Evolutionary conservation across 2,888 invertebrate genomes (phyloP), one percentile per base, ranked within the genome.

Genomic region (Polymixis flavicincta): DNA sequence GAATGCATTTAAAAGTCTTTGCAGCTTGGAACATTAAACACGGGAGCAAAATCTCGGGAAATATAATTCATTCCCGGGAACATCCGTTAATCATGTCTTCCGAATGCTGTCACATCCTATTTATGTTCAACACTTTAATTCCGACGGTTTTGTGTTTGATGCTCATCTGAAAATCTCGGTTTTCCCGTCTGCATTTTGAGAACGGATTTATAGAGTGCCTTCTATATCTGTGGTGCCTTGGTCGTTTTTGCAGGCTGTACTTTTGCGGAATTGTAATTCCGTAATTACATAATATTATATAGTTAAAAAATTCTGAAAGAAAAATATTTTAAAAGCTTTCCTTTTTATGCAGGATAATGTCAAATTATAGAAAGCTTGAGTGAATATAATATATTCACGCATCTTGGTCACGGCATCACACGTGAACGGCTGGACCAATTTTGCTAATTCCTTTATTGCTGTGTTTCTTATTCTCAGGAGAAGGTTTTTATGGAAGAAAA

Each of bases 31-130:
- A 68, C 68, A 66, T 76, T 83, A 52, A 76, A 71, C 50, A 25
- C 57, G 52, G 59, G 37, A 76, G 59, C 48, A 48, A 64, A 80
- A 68, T 83, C 71, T 60, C 64, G 28, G 48, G 28, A 57, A 70
- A 64, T 54, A 70, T 64, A 57, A 71, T 76, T 61, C 48, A 57
- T 67, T 60, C 22, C 60, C 60, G 64, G 57, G 55, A 71, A 60
- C 55, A 63, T 73, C 59, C 65, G 42, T 80, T 63, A 61, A 82
- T 76, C 85, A 89, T 85, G 42, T 78, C 80, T 67, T 76, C 70
- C 52, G 64, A 61, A 57, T 70, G 80, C 63, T 64, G 67, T 72
- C 66, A 60, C 70, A 71, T 72, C 66, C 67, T 32, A 71, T 83
- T 83, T 73, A 50, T 65, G 70, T 67, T 50, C 45, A 73, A 71